Conservation (phyloP, 2,797 vertebrate species). For the Champsocephalus gunnari region DNA sequence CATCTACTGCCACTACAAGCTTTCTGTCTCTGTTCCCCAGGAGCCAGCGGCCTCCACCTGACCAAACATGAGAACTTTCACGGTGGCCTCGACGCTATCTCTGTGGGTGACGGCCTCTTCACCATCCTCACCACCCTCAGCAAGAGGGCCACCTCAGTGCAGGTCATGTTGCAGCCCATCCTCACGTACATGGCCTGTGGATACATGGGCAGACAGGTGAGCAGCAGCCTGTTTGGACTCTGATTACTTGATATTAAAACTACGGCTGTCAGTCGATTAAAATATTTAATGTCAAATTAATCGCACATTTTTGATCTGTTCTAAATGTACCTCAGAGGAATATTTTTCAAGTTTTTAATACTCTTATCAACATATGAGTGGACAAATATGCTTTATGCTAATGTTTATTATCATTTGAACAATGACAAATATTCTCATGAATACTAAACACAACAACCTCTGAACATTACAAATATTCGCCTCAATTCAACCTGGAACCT, state of each 20-base stretch:
- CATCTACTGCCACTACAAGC: neutral
- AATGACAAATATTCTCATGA: too few species aligned
- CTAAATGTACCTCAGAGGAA: too few species aligned
- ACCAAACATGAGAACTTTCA: slow-evolving; percentile 99
- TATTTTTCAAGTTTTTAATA: too few species aligned
- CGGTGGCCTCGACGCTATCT: slow-evolving; percentile 97
- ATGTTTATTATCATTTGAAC: too few species aligned
- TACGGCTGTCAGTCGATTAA: too few species aligned
- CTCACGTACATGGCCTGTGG: slow-evolving; percentile 99
- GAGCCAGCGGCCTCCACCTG: slow-evolving; percentile 97
- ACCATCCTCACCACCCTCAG: slow-evolving; percentile 98
- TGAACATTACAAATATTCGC: too few species aligned
- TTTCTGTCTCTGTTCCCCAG: slow-evolving; percentile 73
- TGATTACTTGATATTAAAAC: neutral
- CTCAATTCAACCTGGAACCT: too few species aligned
- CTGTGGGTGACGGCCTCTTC: slow-evolving; percentile 97
- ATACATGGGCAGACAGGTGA: slow-evolving; percentile 98
- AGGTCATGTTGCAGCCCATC: slow-evolving; percentile 98
- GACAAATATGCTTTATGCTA: too few species aligned
- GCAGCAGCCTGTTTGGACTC: slow-evolving; percentile 18
- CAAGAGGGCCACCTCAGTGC: slow-evolving; percentile 96
- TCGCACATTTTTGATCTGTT: too few species aligned
- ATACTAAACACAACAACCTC: too few species aligned
- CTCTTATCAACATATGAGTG: too few species aligned
- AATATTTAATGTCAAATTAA: too few species aligned